Evolutionary conservation across 1,140 invertebrate species (phyloP).

Genomic region (Scaptomyza graminum): DNA sequence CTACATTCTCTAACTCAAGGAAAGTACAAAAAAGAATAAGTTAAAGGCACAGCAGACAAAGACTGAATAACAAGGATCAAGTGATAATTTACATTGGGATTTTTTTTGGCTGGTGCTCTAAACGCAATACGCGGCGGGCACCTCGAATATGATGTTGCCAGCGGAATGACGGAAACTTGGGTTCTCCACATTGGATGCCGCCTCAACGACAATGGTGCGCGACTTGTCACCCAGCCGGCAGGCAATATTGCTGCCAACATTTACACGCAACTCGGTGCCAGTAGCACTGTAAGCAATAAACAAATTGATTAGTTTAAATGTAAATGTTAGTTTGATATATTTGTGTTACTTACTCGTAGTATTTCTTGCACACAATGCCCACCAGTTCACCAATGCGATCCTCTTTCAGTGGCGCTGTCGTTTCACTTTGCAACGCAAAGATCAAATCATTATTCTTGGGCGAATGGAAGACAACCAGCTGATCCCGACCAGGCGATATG

Average conservation of each 20-base stretch:
- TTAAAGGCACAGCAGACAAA: conserved; percentile 59
- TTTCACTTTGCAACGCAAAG: conserved; percentile 86
- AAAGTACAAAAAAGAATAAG: conserved; percentile 5
- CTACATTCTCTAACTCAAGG: not conserved
- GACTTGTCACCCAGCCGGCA: conserved; percentile 75
- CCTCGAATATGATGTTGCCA: conserved; percentile 80
- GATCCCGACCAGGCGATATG: conserved; percentile 92
- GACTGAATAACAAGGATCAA: conserved; percentile 20
- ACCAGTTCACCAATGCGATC: conserved; percentile 95
- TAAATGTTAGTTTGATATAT: not conserved
- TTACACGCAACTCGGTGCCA: conserved; percentile 73
- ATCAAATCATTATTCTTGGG: conserved; percentile 95
- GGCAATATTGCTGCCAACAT: conserved; percentile 71
- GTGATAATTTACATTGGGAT: conserved; percentile 58
- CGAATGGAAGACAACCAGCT: conserved; percentile 95
- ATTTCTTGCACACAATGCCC: conserved; percentile 91
- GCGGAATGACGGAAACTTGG: conserved; percentile 73
- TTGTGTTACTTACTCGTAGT: conserved; percentile 87
- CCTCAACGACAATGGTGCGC: conserved; percentile 73
- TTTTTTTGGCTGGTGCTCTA: conserved; percentile 27
- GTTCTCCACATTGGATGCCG: conserved; percentile 69
- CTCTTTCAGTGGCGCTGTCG: conserved; percentile 84
- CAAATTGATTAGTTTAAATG: not conserved
- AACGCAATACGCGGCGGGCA: conserved; percentile 76
- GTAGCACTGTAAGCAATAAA: conserved; percentile 48